Base-by-base conservation (phyloP, 2,113 vertebrate genomes). In the Malurus alboscapulatus region DNA sequence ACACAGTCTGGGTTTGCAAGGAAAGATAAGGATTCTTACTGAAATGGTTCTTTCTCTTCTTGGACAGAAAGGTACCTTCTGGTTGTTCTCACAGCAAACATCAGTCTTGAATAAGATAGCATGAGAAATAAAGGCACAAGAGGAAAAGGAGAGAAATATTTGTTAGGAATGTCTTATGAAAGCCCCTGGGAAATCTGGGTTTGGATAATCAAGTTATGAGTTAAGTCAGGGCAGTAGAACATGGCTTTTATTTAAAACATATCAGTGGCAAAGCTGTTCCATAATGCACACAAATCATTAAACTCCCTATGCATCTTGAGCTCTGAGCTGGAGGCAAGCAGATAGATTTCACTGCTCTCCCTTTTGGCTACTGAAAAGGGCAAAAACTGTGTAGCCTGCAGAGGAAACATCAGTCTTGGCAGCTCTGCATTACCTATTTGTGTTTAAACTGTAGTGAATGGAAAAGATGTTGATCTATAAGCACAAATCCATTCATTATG, bases 231-330 rank as follows among this genome's bases (percentile, higher is more conserved):
- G 47, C 95, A 91, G 34, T 34, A 68, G 50, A 92, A 79, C 42
- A 79, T 50, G 51, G 47, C 26, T 96, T 93, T 95, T 87, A 84
- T 89, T 79, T 91, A 82, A 93, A 96, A 82, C 32, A 62, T 53
- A 80, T 84, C 57, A 82, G 21, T 66, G 51, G 62, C 3, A 4
- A 91, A 88, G 25, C 66, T 79, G 44, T 87, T 94, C 54, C 30
- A 26, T 84, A 92, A 82, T 42, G 19, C 84, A 65, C 61, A 82
- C 25, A 75, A 87, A 53, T 90, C 68, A 61, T 57, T 78, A 93
- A 91, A 71, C 47, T 8, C 40, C 20, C 38, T 47, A 57, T 21
- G 14, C 30, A 59, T 95, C 65, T 77, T 78, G 48, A 89, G 61
- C 36, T 88, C 58, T 82, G 50, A 92, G 45, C 36, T 95, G 34